A percentile compares a stretch with the other conserved stretches of the same genome.
These are phyloP conservation scores for Suricata suricatta DNA, from an alignment of 2,113 vertebrate species.

Conservation along the genomic window DNA sequence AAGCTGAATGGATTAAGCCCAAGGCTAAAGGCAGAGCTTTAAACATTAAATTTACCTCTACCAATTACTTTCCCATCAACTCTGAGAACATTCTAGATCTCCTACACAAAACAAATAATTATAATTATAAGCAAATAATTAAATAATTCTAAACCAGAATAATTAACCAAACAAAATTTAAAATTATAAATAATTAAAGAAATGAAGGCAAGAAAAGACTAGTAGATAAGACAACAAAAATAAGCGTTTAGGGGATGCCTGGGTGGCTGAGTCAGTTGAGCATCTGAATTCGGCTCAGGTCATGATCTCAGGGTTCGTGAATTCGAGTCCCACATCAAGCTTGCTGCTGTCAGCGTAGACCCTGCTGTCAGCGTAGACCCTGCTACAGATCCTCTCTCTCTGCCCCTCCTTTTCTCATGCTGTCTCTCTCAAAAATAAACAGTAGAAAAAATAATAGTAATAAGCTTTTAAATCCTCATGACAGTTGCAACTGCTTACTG, in stretches of 20 bases:
- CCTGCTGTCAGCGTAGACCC: too few species aligned
- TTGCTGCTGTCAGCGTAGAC: too few species aligned
- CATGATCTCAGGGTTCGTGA: too few species aligned
- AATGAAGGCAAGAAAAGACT: background rate
- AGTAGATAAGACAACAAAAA: conserved; percentile 2
- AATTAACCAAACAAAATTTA: conserved; percentile 38
- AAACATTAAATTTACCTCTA: conserved; percentile 1
- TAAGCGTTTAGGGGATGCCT: background rate
- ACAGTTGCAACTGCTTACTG: background rate
- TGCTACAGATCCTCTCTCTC: too few species aligned
- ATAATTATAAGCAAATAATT: background rate
- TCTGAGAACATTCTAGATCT: background rate
- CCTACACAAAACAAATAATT: conserved; percentile 35
- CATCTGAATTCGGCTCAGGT: too few species aligned
- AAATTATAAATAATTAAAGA: conserved; percentile 25
- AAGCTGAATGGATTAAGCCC: background rate
- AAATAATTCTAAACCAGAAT: conserved; percentile 33
- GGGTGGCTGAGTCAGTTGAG: too few species aligned
- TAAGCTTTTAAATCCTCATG: background rate
- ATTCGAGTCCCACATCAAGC: too few species aligned
- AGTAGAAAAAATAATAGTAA: background rate
- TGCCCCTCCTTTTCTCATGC: too few species aligned
- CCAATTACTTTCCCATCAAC: background rate
- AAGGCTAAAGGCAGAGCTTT: background rate
- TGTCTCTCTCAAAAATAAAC: too few species aligned